Evolutionary conservation across 2,888 invertebrate genomes (phyloP), one percentile per base, ranked within the genome.

Genomic region (Parasteatoda lunata): DNA sequence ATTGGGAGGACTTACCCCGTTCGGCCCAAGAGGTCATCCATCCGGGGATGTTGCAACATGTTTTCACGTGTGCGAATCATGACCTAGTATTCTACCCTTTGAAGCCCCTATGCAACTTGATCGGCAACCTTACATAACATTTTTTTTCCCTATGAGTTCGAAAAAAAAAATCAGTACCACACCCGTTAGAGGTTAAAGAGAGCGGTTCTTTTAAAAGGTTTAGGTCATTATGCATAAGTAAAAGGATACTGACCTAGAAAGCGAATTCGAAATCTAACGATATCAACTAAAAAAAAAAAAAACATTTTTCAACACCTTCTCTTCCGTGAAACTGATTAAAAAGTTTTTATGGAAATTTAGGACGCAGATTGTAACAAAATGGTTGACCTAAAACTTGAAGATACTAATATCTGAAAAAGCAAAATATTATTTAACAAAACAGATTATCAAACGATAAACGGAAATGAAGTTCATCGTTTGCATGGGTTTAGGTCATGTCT

Each of bases 71-170:
- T 76, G 82, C 65, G 52, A 68, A 69, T 69, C 59, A n/a, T 85
- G 79, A 85, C 84, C 84, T 85, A 79, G 75, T 75, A 69, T 85
- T 51, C 76, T 76, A 79, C 73, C 79, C 79, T 85, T 79, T 70
- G 64, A 75, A 79, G 69, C 79, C 84, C 79, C 84, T 79, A 85
- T 85, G 79, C 59, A 69, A 75, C 75, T 75, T 54, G 79, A 79
- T 79, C 84, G 48, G 64, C 75, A 69, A 76, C 73, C 75, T 85
- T 79, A 79, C 84, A 76, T 79, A 79, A 79, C 79, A 59, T 79
- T 69, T 79, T 77, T 64, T 70, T 75, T 71, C 76, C 4, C 45
- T 30, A 48, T 66, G 7, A 77, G 30, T 30, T 30, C 30, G 30
- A 30, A 30, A 30, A 30, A 30, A 69, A 66, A 77, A 68, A 15